A percentile compares a stretch with the other conserved stretches of the same genome.
Conservation (phyloP, 2,113 vertebrate genomes). For the Bambusicola thoracicus region DNA sequence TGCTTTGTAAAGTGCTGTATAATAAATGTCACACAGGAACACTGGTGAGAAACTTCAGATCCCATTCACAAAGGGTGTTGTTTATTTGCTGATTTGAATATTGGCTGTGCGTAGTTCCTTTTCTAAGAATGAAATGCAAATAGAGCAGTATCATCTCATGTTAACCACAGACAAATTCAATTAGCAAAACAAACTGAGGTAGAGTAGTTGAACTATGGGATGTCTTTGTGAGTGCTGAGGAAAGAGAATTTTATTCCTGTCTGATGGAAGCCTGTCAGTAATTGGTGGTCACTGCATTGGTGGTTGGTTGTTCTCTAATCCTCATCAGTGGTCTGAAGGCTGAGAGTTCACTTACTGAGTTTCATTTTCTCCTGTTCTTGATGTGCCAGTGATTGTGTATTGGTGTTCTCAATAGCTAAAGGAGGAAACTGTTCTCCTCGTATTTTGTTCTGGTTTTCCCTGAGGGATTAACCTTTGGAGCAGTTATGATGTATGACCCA, state of each 20-base stretch:
- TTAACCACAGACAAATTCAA: background rate
- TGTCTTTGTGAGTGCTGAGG: background rate
- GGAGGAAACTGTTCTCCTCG: background rate
- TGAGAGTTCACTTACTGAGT: background rate
- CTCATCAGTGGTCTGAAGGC: background rate
- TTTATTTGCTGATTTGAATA: background rate
- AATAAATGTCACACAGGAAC: background rate
- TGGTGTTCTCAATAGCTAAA: background rate
- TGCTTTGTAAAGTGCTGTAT: background rate
- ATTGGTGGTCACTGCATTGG: background rate
- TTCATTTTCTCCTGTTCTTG: background rate
- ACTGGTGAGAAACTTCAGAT: background rate
- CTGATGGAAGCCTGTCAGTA: background rate
- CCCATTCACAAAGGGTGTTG: accelerated
- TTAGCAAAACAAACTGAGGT: background rate
- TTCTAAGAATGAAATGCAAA: background rate
- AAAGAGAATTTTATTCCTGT: background rate
- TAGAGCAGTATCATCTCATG: background rate
- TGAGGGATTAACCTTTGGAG: background rate
- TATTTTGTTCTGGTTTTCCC: background rate
- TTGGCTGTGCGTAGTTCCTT: background rate
- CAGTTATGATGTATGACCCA: background rate
- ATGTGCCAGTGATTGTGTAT: background rate
- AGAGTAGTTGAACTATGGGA: background rate
- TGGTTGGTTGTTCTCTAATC: background rate